Evolutionary conservation across 2,888 invertebrate genomes (phyloP).

Genomic region (Erynnis tages): DNA sequence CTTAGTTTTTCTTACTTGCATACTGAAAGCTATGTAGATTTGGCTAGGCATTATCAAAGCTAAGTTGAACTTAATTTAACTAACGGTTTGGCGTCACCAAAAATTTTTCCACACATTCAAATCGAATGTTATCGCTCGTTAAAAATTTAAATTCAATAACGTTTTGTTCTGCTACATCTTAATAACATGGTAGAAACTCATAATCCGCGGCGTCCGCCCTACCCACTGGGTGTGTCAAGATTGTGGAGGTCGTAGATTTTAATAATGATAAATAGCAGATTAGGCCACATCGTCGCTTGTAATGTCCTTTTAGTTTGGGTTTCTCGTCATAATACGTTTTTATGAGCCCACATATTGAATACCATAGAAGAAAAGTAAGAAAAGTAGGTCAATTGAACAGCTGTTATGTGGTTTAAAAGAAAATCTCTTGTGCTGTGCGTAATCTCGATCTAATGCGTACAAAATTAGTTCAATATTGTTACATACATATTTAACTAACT

Average conservation of each 20-base stretch:
- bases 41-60: no score
- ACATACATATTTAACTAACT: no score
- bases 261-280: conserved; percentile 64
- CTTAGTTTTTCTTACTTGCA: no score
- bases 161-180: conserved; percentile 1
- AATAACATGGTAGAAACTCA: conserved; percentile 36
- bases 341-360: conserved; percentile 32
- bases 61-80: no score
- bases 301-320: conserved; percentile 46
- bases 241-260: conserved; percentile 51
- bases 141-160: neutral
- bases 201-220: conserved; percentile 49
- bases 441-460: neutral
- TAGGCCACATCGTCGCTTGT: conserved; percentile 40
- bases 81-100: no score
- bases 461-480: neutral
- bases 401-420: neutral
- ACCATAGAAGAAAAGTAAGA: conserved; percentile 21
- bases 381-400: conserved; percentile 14
- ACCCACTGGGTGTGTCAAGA: conserved; percentile 42
- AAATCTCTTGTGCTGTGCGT: no score
- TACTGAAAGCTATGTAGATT: no score
- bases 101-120: no score
- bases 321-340: conserved; percentile 45
- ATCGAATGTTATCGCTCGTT: no score